Conservation (phyloP, 2,113 vertebrate species). For the Sinocyclocheilus anshuiensis region DNA sequence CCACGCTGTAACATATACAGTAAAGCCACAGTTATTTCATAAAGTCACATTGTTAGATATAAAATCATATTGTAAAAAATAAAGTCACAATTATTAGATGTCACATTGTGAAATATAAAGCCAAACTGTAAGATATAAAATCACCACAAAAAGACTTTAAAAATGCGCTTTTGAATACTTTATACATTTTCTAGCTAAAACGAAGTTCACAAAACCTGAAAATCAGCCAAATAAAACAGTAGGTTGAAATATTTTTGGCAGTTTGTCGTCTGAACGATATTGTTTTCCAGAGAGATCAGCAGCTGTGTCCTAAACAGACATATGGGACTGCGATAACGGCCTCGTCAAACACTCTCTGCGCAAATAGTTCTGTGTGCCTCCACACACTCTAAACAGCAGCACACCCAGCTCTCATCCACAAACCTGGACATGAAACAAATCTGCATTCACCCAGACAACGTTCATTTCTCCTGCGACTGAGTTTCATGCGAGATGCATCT, state of each 20-base stretch:
- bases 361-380: slow-evolving; percentile 44
- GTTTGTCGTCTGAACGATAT: slow-evolving; percentile 17
- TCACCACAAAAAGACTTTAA: not conserved
- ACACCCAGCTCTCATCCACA: slow-evolving; percentile 7
- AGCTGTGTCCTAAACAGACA: slow-evolving; percentile 52
- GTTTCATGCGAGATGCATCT: slow-evolving; percentile 15
- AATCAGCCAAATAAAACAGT: not conserved
- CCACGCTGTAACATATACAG: no score
- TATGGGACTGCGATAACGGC: slow-evolving; percentile 40
- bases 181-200: not conserved
- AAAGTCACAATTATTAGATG: not conserved
- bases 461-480: slow-evolving; percentile 42
- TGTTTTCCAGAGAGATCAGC: slow-evolving; percentile 45
- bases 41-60: not conserved
- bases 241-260: slow-evolving; percentile 13
- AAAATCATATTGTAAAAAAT: not conserved
- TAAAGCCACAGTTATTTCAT: not conserved
- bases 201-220: not conserved
- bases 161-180: not conserved
- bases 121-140: not conserved
- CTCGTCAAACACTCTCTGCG: slow-evolving; percentile 36
- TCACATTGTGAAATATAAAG: not conserved
- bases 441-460: slow-evolving; percentile 17
- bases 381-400: slow-evolving; percentile 1
- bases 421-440: not conserved